A percentile compares a stretch with the other conserved stretches of the same genome.
phyloP scores from a whole-genome alignment of 2,888 invertebrate species.

The Parnassius orleans region DNA sequence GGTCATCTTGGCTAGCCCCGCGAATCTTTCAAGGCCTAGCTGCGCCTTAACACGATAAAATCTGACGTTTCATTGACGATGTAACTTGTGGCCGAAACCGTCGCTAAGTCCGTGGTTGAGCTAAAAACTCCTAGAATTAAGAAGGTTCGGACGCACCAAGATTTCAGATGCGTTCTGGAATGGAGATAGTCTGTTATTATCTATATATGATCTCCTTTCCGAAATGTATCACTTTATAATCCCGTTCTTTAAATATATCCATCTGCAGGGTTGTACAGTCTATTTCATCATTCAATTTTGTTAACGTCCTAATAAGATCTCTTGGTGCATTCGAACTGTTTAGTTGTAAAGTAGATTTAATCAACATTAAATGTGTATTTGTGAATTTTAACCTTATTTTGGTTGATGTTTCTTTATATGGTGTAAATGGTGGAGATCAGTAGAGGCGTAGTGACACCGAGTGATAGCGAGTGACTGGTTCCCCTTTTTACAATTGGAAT shows the following conservation, averaged over 20 bases:
- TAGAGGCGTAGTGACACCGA: constrained; percentile 74
- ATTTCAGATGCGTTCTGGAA: constrained; percentile 41
- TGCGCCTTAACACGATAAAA: neutral
- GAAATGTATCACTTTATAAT: constrained; percentile 35
- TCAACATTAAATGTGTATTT: constrained; percentile 80
- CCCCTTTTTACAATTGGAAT: constrained; percentile 79
- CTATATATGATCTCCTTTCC: constrained; percentile 42
- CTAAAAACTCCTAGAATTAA: constrained; percentile 43
- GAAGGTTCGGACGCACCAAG: constrained; percentile 49
- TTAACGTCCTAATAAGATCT: constrained; percentile 39
- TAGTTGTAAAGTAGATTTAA: constrained; percentile 67
- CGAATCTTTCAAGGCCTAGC: neutral
- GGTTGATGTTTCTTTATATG: constrained; percentile 76
- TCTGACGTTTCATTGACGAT: constrained; percentile 42
- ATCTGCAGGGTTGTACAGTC: constrained; percentile 31
- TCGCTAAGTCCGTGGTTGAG: constrained; percentile 66
- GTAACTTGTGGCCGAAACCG: constrained; percentile 63
- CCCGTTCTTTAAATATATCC: constrained; percentile 19
- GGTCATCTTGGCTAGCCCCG: neutral
- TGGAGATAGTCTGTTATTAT: constrained; percentile 45
- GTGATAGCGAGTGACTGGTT: constrained; percentile 74
- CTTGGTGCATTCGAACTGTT: constrained; percentile 52
- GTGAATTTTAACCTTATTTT: constrained; percentile 77
- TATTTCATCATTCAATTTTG: constrained; percentile 29
- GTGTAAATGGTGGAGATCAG: constrained; percentile 77